Evolutionary conservation across 2,888 invertebrate genomes (phyloP).

Genomic region (Amblyteles armatorius): DNA sequence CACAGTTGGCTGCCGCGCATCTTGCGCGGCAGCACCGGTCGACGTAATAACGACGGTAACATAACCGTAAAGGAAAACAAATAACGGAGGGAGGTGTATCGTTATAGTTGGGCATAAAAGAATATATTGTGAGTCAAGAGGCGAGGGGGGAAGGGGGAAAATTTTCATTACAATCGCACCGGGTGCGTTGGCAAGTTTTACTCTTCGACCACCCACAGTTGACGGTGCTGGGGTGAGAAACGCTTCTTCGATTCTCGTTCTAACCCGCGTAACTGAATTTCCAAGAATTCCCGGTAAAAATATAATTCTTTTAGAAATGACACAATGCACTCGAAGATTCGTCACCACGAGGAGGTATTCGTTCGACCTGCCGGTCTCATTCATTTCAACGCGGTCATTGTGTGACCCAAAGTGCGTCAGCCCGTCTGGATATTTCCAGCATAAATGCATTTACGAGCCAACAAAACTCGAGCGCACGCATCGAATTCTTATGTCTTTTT

Average conservation of each 20-base stretch:
- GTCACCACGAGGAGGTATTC: slow-evolving; percentile 30
- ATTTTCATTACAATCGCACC: slow-evolving; percentile 46
- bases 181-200: slow-evolving; percentile 16
- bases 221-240: slow-evolving; percentile 14
- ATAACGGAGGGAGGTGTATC: neutral
- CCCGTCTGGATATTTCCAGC: neutral
- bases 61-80: neutral
- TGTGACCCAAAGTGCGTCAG: slow-evolving; percentile 10
- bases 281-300: slow-evolving; percentile 30
- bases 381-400: slow-evolving; percentile 34
- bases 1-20: too few relatives aligned
- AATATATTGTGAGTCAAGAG: slow-evolving; percentile 15
- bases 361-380: slow-evolving; percentile 28
- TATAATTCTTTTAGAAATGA: slow-evolving; percentile 29
- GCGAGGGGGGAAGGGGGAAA: slow-evolving; percentile 2
- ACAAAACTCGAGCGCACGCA: slow-evolving; percentile 34
- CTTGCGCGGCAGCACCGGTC: neutral
- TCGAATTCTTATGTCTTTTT: slow-evolving; percentile 17
- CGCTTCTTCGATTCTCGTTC: slow-evolving; percentile 1
- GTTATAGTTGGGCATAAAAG: neutral
- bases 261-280: slow-evolving; percentile 36
- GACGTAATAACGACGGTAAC: neutral
- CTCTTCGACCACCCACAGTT: slow-evolving; percentile 48
- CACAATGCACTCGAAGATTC: slow-evolving; percentile 44
- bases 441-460: slow-evolving; percentile 28